Base-by-base conservation (phyloP, 1,140 invertebrate species). In the Caenorhabditis briggsae region DNA sequence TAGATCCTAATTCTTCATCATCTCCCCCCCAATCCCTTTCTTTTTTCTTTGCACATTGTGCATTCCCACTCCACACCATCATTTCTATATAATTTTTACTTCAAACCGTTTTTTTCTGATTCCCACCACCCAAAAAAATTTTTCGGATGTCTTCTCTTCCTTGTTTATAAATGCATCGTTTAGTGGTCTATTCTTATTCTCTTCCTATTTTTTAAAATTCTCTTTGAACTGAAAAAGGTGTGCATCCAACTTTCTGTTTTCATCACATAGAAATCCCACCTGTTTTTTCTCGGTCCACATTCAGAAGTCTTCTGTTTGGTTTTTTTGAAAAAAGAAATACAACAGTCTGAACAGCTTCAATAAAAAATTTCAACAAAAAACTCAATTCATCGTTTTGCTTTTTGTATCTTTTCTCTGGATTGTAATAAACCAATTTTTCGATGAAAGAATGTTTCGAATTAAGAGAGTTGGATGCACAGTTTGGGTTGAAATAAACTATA, bases 111-210 rank as follows among this genome's bases (percentile, higher is more conserved):
- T 55, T n/a, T 56, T 82, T 82, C 20, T 55, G 9, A 14, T n/a
- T 14, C 14, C 41, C 41, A 53, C 55, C 25, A 18, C 5, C 23
- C 16, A 82, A 55, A 82, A 50, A 56, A 33, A 5, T 25, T n/a
- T 11, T 61, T 58, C n/a, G 18, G 23, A 16, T 43, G 58, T 11
- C 43, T 55, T 9, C 25, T 16, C 48, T 58, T 23, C 25, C 20
- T 56, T 83, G 33, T 78, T 5, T 50, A 78, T 78, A 78, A 78
- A 78, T 41, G 11, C 46, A 78, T 78, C 70, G 43, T 78, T n/a
- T 78, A 78, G 70, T 50, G 46, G 70, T 70, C n/a, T 46, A n/a
- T 43, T 70, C 64, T 11, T 78, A 18, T 41, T 50, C 20, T 25
- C 5, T 41, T 78, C 8, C 33, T 48, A n/a, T 41, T 20, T 5